Conservation (phyloP, 2,113 vertebrate species). For the Onychostruthus taczanowskii region DNA sequence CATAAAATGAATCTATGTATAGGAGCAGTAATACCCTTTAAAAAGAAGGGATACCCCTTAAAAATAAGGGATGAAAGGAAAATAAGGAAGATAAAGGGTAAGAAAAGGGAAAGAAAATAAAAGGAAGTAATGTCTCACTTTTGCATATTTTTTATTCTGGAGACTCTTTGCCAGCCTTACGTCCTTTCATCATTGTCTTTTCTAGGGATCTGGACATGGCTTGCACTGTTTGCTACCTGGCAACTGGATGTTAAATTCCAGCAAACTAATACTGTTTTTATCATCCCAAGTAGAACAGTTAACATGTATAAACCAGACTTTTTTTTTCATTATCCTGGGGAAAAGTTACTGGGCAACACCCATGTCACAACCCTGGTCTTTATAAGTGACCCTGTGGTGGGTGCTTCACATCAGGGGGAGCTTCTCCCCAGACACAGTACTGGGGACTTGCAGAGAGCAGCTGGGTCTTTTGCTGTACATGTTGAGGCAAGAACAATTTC, state of each 20-base stretch:
- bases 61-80: background rate
- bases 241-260: background rate
- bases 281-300: background rate
- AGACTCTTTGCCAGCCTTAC: background rate
- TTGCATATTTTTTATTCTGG: background rate
- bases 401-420: background rate
- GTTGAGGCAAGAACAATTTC: background rate
- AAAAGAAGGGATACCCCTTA: background rate
- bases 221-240: background rate
- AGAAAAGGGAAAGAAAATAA: background rate
- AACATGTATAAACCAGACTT: background rate
- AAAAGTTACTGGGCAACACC: background rate
- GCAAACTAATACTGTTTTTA: background rate
- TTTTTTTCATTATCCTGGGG: background rate
- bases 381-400: background rate
- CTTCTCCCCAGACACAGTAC: background rate
- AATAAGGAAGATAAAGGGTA: background rate
- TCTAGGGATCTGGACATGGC: background rate
- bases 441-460: background rate
- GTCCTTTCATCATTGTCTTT: background rate
- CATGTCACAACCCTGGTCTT: background rate
- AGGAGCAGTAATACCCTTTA: background rate
- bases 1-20: background rate
- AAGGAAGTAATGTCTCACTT: background rate
- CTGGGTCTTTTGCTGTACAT: accelerated